Evolutionary conservation across 2,888 invertebrate species (phyloP), one percentile per base, ranked within the genome.

Genomic region (Standfussiana lucernea): DNA sequence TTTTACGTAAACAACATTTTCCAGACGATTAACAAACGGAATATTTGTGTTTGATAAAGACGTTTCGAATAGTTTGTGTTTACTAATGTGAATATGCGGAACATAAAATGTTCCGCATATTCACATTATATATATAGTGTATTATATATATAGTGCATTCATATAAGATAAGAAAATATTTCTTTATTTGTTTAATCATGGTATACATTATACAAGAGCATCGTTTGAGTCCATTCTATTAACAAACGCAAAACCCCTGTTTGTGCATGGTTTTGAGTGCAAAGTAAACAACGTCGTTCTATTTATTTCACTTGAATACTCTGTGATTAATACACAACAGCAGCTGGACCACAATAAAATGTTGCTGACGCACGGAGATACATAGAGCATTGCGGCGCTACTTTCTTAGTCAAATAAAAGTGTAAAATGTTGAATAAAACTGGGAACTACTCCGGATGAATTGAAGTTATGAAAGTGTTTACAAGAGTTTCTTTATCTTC

Each of bases 401-500:
- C 74, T 84, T 80, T 59, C 69, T 67, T 66, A 87, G 72, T 81
- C 77, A 84, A 84, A 88, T 78, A 87, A 80, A 83, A 77, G 67
- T 80, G 70, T 40, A 73, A 83, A 81, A 83, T 71, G 77, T 82
- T 69, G 75, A 82, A 65, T 67, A 56, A 62, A 78, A 75, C 75
- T 50, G 77, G 62, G 70, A 83, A 89, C 88, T 82, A 77, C 80
- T 75, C 77, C 35, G 79, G 79, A 84, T 89, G 76, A 87, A 87
- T 81, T 84, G 82, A 73, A 83, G 86, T 83, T 87, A 88, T 87
- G 89, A 86, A 88, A 86, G 89, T 88, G 80, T 89, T 89, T 88
- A 82, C 81, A 85, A 86, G 86, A 85, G 89, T 84, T 79, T 79
- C 88, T 87, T 83, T 86, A 87, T 87, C 67, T 83, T 72, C 69